Evolutionary conservation across 30 jellyfish, hydroid and myxozoan species (phyloP), one percentile per base, ranked within the genome.

Genomic region (Nemopilema nomurai): DNA sequence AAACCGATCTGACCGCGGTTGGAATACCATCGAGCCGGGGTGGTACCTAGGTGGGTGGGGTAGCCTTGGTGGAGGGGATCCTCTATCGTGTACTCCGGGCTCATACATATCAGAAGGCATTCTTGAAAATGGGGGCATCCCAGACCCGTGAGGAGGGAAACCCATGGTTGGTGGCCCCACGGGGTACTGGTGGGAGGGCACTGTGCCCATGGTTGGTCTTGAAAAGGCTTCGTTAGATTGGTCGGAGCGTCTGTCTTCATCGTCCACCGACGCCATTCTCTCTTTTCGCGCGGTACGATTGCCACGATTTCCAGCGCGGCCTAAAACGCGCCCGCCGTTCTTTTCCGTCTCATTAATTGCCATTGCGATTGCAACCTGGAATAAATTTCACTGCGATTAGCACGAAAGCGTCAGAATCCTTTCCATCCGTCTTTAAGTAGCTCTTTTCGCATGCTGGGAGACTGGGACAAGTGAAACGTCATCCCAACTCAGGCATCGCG

Each of bases 281-380:
- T 87, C 96, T 18, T 84, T 71, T 1, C 96, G 79, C 24, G 82
- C 21, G 68, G 29, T 69, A 9, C 90, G 88, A 80, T 41, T 71
- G 27, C 67, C 53, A n/a, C 89, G 85, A 51, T 70, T 78, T 18
- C 87, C 84, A 33, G 95, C 77, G 41, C 99, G 63, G 7, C 99
- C 99, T 18, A 94, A 92, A 32, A 94, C 97, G 23, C 99, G 87
- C 16, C 99, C 99, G 62, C 99, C 99, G 77, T 94, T 94, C 73
- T 88, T 80, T 86, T 94, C 99, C 0, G 99, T 89, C 49, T 94
- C 99, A 19, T 91, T 82, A 8, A 94, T 79, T 23, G 99, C 99
- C 96, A 94, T 71, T n/a, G 99, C 99, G 24, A 94, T 94, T 13
- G 99, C 99, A 53, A 94, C 99, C 93, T 84, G 68, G 69, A 64